Base-by-base conservation (phyloP, 30 jellyfish, hydroid and myxozoan species). In the Cassiopea xamachana region DNA sequence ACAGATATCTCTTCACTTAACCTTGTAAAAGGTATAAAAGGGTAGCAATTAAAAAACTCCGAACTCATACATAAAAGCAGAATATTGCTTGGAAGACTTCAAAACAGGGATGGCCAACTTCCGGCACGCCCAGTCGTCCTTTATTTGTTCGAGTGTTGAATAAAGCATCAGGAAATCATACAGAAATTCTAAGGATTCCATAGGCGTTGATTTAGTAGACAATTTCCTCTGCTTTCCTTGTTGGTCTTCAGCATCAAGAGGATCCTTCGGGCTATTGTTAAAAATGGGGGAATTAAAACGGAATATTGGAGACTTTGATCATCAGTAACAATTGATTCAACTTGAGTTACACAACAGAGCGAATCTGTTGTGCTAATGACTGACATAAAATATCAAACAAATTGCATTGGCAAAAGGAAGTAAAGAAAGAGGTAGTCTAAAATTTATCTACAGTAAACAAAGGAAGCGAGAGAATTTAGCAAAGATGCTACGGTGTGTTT, bases 61-160 rank as follows among this genome's bases (percentile, higher is more conserved):
- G 15, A 13, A 12, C 7, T 46, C 96, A 59, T 77, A 87, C 94
- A 48, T 18, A 75, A 86, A 86, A 6, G 85, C 75, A 51, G 78
- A 73, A 68, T 16, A 84, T 4, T 50, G 48, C 73, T 83, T 87
- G 60, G 85, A 72, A 2, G 98, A 19, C 39, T 51, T 76, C 51
- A 93, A 16, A 43, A 71, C 61, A 58, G 87, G 82, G n/a, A 78
- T 71, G 12, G 91, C 94, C 50, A 93, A 96, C 67, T 92, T 81
- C 48, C 93, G 61, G 82, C 94, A 82, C 2, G 89, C 98, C 98
- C 98, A 93, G 64, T 83, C 96, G 45, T 83, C 93, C 55, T 88
- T 87, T 45, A 84, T 79, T 70, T 80, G 81, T 81, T 93, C 98
- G 46, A 93, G 83, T 14, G 91, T 83, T 7, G 96, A 73, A 61